These are phyloP conservation scores for Cygnus olor DNA, from an alignment of 2,797 vertebrate species.

Conservation along the genomic window DNA sequence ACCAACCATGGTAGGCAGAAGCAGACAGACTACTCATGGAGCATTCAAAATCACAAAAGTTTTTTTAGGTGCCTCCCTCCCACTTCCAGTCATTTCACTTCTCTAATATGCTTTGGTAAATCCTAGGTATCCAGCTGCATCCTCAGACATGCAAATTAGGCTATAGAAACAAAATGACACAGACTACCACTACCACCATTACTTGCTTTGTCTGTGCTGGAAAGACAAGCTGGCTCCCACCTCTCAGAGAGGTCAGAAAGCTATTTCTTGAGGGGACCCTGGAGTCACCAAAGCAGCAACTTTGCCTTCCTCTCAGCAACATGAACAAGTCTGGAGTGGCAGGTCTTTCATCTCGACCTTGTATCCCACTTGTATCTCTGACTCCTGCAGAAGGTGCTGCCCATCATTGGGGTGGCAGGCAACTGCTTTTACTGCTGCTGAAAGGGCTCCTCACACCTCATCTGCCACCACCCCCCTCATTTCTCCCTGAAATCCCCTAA, in stretches of 20 bases:
- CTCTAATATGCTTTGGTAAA: background rate
- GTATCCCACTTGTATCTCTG: background rate
- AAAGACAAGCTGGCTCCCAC: background rate
- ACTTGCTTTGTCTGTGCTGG: background rate
- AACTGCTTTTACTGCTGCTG: background rate
- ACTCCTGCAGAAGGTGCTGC: background rate
- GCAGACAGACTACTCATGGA: accelerated
- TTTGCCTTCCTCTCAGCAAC: background rate
- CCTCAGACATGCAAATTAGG: background rate
- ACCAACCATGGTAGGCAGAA: accelerated
- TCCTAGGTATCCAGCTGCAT: background rate
- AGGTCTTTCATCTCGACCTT: background rate
- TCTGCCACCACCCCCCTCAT: background rate
- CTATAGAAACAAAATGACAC: background rate
- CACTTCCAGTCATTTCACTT: background rate
- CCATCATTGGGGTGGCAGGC: background rate
- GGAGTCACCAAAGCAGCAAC: background rate
- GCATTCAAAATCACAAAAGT: background rate
- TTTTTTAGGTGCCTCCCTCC: background rate
- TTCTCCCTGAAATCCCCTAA: background rate
- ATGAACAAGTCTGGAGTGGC: background rate
- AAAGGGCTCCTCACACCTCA: background rate
- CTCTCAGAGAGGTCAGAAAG: background rate
- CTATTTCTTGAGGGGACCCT: background rate
- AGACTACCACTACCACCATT: background rate